Evolutionary conservation across 2,797 vertebrate species (phyloP).

Genomic region (Tympanoctomys barrerae): DNA sequence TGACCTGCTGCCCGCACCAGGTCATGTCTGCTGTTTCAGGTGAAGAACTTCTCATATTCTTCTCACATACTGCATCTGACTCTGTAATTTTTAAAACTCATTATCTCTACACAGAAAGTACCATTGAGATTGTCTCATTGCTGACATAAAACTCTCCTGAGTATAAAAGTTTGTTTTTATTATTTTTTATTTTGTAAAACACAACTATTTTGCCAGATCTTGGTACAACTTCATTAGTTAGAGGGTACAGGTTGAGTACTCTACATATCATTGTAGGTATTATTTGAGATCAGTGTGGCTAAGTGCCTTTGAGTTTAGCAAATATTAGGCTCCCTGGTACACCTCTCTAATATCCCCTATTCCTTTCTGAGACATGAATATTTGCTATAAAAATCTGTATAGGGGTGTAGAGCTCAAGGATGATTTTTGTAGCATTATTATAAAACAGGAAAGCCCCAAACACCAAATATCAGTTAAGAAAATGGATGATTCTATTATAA

Average conservation of each 20-base stretch:
- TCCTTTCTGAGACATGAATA: neutral
- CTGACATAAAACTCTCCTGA: neutral
- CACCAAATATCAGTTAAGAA: neutral
- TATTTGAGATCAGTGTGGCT: neutral
- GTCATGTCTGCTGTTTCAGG: neutral
- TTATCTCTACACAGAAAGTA: neutral
- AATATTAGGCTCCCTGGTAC: neutral
- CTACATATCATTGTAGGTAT: neutral
- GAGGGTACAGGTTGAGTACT: neutral
- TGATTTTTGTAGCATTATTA: neutral
- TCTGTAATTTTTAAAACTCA: neutral
- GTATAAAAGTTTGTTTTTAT: neutral
- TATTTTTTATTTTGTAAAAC: conserved; percentile 18
- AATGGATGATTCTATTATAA: neutral
- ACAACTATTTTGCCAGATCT: neutral
- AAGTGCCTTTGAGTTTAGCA: neutral
- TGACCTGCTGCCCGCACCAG: too few species aligned
- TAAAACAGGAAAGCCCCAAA: neutral
- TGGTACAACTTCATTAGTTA: neutral
- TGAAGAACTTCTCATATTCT: neutral
- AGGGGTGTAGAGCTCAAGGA: neutral
- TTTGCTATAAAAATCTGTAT: neutral
- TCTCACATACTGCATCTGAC: neutral
- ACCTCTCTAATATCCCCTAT: neutral
- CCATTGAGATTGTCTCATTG: neutral